phyloP scores from a whole-genome alignment of 2,113 vertebrate genomes.

The human region DNA sequence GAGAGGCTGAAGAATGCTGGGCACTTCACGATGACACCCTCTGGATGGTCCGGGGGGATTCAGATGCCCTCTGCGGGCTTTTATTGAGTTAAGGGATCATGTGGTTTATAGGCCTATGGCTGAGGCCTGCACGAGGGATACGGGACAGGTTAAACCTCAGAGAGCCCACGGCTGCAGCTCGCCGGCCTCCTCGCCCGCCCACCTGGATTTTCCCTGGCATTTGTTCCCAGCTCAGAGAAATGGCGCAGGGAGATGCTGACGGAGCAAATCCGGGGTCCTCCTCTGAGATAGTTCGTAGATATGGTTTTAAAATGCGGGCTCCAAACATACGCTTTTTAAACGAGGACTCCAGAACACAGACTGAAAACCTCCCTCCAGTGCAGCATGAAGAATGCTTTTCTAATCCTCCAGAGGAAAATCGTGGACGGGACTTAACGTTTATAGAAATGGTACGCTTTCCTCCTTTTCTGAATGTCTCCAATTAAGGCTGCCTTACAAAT shows the following conservation, averaged over 20 bases:
- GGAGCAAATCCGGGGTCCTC: not conserved
- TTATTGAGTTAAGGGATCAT: not conserved
- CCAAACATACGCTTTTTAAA: not conserved
- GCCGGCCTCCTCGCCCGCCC: not conserved
- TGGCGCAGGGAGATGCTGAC: not conserved
- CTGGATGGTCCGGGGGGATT: not conserved
- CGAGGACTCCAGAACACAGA: not conserved
- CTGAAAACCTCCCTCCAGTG: too few species aligned
- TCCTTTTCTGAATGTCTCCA: not conserved
- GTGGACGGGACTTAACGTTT: not conserved
- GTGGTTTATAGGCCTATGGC: not conserved
- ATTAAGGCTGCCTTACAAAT: not conserved
- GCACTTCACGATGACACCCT: conserved; percentile 1
- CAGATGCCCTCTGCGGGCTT: not conserved
- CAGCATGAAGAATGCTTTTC: not conserved
- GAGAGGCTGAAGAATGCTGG: conserved; percentile 47
- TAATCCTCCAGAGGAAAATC: not conserved
- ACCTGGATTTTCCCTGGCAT: not conserved
- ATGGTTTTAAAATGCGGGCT: not conserved
- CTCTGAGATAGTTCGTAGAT: not conserved
- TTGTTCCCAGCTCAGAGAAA: not conserved
- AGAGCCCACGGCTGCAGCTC: not conserved
- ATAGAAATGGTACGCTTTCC: not conserved
- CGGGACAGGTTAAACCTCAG: not conserved
- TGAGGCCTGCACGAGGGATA: not conserved